phyloP scores from a whole-genome alignment of 2,888 invertebrate species.

The Torymus aiolomorphi region DNA sequence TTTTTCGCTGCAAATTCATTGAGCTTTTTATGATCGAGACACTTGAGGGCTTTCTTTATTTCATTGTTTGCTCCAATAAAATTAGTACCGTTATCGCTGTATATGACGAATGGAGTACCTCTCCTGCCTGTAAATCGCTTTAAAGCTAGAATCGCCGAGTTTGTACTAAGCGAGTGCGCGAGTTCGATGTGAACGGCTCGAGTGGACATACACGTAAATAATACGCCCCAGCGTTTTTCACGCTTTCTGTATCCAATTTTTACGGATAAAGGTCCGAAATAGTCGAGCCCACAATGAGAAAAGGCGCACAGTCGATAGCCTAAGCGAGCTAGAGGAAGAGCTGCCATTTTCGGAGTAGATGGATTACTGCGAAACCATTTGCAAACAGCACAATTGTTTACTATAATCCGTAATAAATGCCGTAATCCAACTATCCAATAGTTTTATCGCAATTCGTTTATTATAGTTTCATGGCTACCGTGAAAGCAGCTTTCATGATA shows the following conservation, averaged over 20 bases:
- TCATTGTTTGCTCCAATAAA: conserved; percentile 4
- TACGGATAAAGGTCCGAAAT: conserved; percentile 9
- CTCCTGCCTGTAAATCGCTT: not conserved
- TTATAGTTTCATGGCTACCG: too few relatives aligned
- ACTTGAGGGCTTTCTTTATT: too few relatives aligned
- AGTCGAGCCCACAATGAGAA: too few relatives aligned
- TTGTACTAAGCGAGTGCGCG: not conserved
- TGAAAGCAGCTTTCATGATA: too few relatives aligned
- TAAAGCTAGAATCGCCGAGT: conserved; percentile 8
- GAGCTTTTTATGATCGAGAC: not conserved
- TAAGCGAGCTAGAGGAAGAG: not conserved
- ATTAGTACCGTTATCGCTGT: conserved; percentile 29
- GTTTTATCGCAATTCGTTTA: too few relatives aligned
- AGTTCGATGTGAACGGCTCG: too few relatives aligned
- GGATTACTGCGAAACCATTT: conserved; percentile 8
- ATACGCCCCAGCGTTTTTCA: too few relatives aligned
- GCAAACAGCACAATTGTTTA: too few relatives aligned
- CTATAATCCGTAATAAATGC: too few relatives aligned
- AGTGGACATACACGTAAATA: too few relatives aligned
- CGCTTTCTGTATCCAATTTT: conserved; percentile 7
- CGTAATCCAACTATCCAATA: too few relatives aligned
- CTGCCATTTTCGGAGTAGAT: conserved; percentile 16
- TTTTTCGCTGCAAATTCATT: not conserved
- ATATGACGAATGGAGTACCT: not conserved
- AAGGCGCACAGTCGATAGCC: not conserved